Percentiles rank a stretch among this genome's conserved stretches.
phyloP scores from a whole-genome alignment of 2,888 invertebrate species.

The Rambutsinella grinnellia region DNA sequence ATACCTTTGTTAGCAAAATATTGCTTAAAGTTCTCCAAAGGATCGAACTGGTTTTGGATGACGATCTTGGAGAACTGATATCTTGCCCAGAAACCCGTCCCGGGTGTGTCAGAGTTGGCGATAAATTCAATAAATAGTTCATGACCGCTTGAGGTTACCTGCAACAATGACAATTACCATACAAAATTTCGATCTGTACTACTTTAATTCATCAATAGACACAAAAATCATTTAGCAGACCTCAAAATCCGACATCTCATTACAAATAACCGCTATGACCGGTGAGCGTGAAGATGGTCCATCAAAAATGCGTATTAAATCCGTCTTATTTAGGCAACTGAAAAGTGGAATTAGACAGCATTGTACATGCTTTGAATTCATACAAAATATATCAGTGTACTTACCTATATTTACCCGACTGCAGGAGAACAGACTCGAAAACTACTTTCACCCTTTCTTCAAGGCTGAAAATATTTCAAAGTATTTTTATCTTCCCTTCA shows the following conservation, averaged over 20 bases:
- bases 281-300: slow-evolving; percentile 81
- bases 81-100: slow-evolving; percentile 82
- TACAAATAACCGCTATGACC: slow-evolving; percentile 86
- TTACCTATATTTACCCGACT: slow-evolving; percentile 84
- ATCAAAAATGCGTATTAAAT: slow-evolving; percentile 88
- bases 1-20: slow-evolving; percentile 55
- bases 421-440: slow-evolving; percentile 84
- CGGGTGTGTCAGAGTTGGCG: slow-evolving; percentile 84
- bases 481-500: background rate
- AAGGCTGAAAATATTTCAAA: slow-evolving; percentile 70
- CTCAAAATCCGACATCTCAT: slow-evolving; percentile 82
- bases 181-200: background rate
- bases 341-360: slow-evolving; percentile 66
- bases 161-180: background rate
- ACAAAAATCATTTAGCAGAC: slow-evolving; percentile 69
- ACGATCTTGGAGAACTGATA: slow-evolving; percentile 67
- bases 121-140: slow-evolving; percentile 87
- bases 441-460: slow-evolving; percentile 82
- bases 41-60: slow-evolving; percentile 55
- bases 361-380: background rate
- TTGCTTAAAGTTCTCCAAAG: slow-evolving; percentile 54
- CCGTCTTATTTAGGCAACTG: slow-evolving; percentile 86
- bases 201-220: background rate
- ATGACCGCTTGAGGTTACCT: slow-evolving; percentile 81
- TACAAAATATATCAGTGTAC: slow-evolving; percentile 12